Base-by-base conservation (phyloP, 2,888 invertebrate genomes). In the Heliconius hortense region DNA sequence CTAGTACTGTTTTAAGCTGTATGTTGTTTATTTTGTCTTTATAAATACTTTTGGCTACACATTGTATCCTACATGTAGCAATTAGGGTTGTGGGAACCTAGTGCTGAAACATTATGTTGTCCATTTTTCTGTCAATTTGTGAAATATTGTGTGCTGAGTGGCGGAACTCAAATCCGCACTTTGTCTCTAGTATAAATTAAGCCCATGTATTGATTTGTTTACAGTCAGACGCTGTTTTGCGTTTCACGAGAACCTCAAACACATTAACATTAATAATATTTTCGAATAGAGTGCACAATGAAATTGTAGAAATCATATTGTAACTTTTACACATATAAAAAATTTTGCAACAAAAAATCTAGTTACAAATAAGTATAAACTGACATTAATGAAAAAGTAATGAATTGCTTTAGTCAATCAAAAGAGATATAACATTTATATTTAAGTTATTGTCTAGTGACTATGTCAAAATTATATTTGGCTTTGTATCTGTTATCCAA, bases 1-100 rank as follows among this genome's bases (percentile, higher is more conserved):
- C 89, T 7, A 87, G 88, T 64, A 86, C 91, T 62, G 89, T 91
- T 2, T 87, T 92, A 28, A 88, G 88, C 7, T 88, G 92, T 93
- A 80, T 88, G 89, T 86, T 60, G 53, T 63, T 60, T 60, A n/a
- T 28, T 56, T 60, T 5, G 15, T 60, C 5, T 60, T 5, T 15
- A 26, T 56, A 56, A 48, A 21, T 21, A 21, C 48, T 48, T 39
- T 39, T 39, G 13, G 11, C 10, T 39, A 39, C 39, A 39, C 11
- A 11, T 39, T 48, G 15, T 48, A 48, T 15, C 5, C 15, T 48
- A 18, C 15, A 18, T 18, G 15, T 18, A 48, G 18, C 48, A 48
- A 48, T 5, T 18, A 48, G 48, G 48, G 48, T 2, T 48, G 48
- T 48, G 48, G 48, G 18, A 48, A 48, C 18, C 7, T 18, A 2